A percentile compares a stretch with the other conserved stretches of the same genome.
Evolutionary conservation across 2,113 vertebrate genomes (phyloP).

Genomic region (Trichomycterus rosablanca): DNA sequence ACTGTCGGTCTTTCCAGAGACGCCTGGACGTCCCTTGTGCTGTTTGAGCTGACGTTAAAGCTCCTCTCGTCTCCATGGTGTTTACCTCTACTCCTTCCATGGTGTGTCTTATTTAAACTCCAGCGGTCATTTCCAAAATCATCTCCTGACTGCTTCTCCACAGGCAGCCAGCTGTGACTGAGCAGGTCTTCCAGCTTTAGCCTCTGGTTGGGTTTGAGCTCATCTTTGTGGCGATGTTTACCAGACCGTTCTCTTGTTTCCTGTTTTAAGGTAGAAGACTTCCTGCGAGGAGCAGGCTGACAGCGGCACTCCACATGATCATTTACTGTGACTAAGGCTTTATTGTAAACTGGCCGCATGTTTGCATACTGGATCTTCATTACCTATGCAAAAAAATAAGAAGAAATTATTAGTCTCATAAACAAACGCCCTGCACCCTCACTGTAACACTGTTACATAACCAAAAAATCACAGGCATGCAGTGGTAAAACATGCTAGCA

Average conservation of each 20-base stretch:
- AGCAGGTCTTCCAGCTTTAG: slow-evolving; percentile 60
- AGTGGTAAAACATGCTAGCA: no score
- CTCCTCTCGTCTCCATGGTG: slow-evolving; percentile 22
- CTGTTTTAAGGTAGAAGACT: slow-evolving; percentile 26
- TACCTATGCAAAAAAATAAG: slow-evolving; percentile 67
- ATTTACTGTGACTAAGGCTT: slow-evolving; percentile 82
- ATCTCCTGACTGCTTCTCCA: slow-evolving; percentile 22
- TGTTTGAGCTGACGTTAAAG: slow-evolving; percentile 18
- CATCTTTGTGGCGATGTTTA: slow-evolving; percentile 62
- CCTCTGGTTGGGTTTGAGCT: slow-evolving; percentile 68
- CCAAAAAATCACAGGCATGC: no score
- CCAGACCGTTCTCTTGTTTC: slow-evolving; percentile 33
- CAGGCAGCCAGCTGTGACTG: slow-evolving; percentile 36
- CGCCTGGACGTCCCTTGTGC: no score
- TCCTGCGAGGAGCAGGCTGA: slow-evolving; percentile 58
- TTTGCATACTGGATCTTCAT: slow-evolving; percentile 86
- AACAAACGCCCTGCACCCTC: no score
- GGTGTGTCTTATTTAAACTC: slow-evolving; percentile 32
- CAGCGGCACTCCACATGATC: slow-evolving; percentile 93
- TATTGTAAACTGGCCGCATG: slow-evolving; percentile 75
- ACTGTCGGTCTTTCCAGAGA: neutral
- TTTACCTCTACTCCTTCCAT: slow-evolving; percentile 14
- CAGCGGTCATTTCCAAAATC: slow-evolving; percentile 23
- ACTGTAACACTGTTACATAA: no score
- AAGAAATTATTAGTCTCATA: no score